Evolutionary conservation across 1,140 invertebrate species (phyloP), one percentile per base, ranked within the genome.

Genomic region (Coelopa frigida): DNA sequence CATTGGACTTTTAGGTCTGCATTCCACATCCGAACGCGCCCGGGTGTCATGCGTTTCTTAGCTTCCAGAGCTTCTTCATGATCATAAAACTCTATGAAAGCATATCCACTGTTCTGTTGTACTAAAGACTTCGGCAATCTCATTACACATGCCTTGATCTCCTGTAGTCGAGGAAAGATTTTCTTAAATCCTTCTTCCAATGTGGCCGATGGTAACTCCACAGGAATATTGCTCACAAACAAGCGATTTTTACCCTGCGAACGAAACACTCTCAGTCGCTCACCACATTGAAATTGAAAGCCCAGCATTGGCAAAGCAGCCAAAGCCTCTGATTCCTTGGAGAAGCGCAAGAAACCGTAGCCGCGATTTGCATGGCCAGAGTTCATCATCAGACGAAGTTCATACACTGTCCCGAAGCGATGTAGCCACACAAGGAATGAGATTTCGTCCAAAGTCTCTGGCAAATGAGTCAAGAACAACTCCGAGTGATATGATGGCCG

Each of bases 381-480:
- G 52, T 87, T 80, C 79, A 87, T 83, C 84, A 87, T 91, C 3
- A 93, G 68, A 0, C 89, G 73, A 32, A 89, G 70, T 57, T 87
- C 80, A 64, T 87, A 89, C 38, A 94, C 78, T 36, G 73, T 62
- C 0, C 80, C 82, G 17, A 76, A 58, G 12, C 37, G 50, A 1
- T 70, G 59, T 51, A 93, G 88, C 2, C 92, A 57, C 0, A 85
- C 85, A n/a, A 90, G 79, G 6, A 94, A 68, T 46, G 86, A 83
- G 57, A 87, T 79, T 71, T 93, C 89, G 58, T 77, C 86, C 41
- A 84, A 71, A 56, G 87, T 78, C 10, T 83, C 68, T 0, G 89
- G 89, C 8, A 94, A 74, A 59, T 85, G 88, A 0, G 87, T 87
- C 20, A 93, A 75, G 67, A 92, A 93, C n/a, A 93, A 74, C 75